Evolutionary conservation across 1,140 invertebrate genomes (phyloP).

Genomic region (Drosophila guanche): DNA sequence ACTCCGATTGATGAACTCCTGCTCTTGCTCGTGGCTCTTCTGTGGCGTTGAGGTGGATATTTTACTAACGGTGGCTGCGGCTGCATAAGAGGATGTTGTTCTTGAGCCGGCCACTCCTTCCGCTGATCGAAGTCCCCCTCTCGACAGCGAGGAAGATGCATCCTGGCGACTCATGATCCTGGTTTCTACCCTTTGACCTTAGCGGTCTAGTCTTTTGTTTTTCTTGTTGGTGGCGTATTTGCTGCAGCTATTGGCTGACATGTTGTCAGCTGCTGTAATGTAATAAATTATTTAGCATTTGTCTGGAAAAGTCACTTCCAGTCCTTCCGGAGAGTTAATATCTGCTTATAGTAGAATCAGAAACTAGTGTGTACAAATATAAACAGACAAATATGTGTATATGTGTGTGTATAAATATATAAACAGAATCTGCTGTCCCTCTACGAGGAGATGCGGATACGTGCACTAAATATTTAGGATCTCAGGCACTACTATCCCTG

Average conservation of each 20-base stretch:
- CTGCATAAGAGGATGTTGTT: background rate
- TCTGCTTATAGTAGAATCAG: too few relatives aligned
- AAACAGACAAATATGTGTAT: too few relatives aligned
- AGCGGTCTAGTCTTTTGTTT: slow-evolving; percentile 51
- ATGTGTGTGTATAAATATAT: too few relatives aligned
- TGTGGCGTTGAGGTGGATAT: slow-evolving; percentile 77
- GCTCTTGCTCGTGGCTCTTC: slow-evolving; percentile 49
- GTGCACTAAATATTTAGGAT: too few relatives aligned
- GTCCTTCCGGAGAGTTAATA: too few relatives aligned
- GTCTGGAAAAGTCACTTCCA: slow-evolving; percentile 27
- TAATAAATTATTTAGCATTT: slow-evolving; percentile 65
- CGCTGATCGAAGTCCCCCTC: slow-evolving; percentile 1
- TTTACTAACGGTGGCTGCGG: slow-evolving; percentile 49
- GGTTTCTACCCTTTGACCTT: slow-evolving; percentile 31
- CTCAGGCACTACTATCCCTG: background rate
- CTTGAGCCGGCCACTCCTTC: background rate
- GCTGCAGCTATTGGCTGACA: slow-evolving; percentile 39
- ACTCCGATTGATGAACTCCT: slow-evolving; percentile 61
- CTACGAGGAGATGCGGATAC: too few relatives aligned
- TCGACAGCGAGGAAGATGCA: slow-evolving; percentile 12
- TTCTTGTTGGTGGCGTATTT: slow-evolving; percentile 21
- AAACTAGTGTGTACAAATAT: too few relatives aligned
- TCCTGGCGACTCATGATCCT: slow-evolving; percentile 68
- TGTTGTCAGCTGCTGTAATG: slow-evolving; percentile 46
- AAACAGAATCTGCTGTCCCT: too few relatives aligned